Evolutionary conservation across 2,888 invertebrate species (phyloP).

Genomic region (Plagiodera versicolora): DNA sequence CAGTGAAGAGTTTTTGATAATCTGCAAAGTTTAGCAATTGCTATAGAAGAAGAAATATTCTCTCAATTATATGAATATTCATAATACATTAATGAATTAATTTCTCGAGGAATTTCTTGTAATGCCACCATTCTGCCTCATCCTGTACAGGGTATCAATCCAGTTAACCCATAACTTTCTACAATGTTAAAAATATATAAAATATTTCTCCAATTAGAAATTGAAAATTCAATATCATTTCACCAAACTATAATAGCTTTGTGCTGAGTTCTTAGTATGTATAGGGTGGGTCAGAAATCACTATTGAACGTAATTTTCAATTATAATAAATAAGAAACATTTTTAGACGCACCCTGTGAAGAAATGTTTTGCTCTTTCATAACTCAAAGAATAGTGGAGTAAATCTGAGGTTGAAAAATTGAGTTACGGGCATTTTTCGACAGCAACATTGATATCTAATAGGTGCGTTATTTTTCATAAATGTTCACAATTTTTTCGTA

Average conservation of each 20-base stretch:
- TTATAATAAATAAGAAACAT: constrained; percentile 1
- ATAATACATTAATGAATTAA: not conserved
- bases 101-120: constrained; percentile 3
- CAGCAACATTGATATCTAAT: too few relatives aligned
- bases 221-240: constrained; percentile 29
- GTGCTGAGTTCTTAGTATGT: constrained; percentile 51
- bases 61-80: not conserved
- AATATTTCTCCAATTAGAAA: constrained; percentile 15
- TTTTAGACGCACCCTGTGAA: constrained; percentile 13
- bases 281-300: constrained; percentile 20
- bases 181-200: not conserved
- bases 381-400: not conserved
- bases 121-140: not conserved
- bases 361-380: not conserved
- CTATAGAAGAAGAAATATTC: too few relatives aligned
- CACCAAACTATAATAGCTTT: constrained; percentile 42
- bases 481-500: too few relatives aligned
- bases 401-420: not conserved
- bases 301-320: not conserved
- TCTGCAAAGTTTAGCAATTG: too few relatives aligned
- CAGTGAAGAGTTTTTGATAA: too few relatives aligned
- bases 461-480: too few relatives aligned
- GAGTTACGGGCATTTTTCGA: too few relatives aligned
- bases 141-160: not conserved
- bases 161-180: constrained; percentile 3